Evolutionary conservation across 2,888 invertebrate species (phyloP), one percentile per base, ranked within the genome.

Genomic region (Steinernema carpocapsae): DNA sequence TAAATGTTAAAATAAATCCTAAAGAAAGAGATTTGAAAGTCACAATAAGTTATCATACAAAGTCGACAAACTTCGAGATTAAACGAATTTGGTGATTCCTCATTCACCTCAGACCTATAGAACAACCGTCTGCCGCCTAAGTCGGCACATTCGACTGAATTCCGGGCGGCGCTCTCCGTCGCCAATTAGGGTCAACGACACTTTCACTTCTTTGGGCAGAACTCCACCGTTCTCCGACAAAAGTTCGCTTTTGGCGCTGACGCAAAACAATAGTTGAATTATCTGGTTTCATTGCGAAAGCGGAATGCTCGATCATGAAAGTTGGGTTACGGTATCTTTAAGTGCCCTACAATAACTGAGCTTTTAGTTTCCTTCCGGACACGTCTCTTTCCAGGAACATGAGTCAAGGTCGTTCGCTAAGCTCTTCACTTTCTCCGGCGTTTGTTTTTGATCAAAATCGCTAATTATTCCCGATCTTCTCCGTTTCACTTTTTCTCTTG

Each of bases 101-200:
- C 48, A 19, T n/a, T 48, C 17, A 19, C 48, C 48, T 17, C 17
- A 19, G 14, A n/a, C 48, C 48, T 14, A 17, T 3, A 14, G 4
- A 14, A 2, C 48, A 19, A 48, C 48, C 48, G 48, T 14, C 19
- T 2, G 48, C 48, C 48, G 48, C 19, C 48, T 3, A 48, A 37
- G 37, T 37, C 32, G 64, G 32, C 64, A 64, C 29, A 17, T 26
- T 17, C 64, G 17, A 32, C 17, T 17, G 64, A 32, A 48, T 26
- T 64, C 64, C 37, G 12, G 26, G 22, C 17, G 64, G 32, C 32
- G 64, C 29, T 64, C 10, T 19, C 14, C n/a, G 48, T 29, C 64
- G 64, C 37, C 64, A 64, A 64, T 64, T 64, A 64, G 37, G 64
- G 64, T 64, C 64, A 64, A 64, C 29, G 64, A 64, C 64, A 64